Percentiles rank a stretch among this genome's conserved stretches.
These are phyloP conservation scores for Plebejus argus DNA, from an alignment of 2,888 invertebrate species.

Conservation along the genomic window DNA sequence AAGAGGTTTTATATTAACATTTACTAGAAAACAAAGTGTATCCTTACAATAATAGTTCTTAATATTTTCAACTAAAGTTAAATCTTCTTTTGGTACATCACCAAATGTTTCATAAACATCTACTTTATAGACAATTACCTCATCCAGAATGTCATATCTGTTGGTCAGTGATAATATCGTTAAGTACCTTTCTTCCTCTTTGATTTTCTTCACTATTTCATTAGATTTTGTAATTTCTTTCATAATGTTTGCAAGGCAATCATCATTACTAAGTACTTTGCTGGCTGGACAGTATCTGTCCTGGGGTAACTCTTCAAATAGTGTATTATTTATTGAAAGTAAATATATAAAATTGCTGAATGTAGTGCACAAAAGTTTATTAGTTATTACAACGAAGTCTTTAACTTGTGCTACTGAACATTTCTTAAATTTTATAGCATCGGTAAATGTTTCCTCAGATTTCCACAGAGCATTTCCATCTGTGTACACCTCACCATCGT, in stretches of 20 bases:
- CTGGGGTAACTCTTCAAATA: slow-evolving; percentile 46
- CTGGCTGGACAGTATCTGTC: slow-evolving; percentile 54
- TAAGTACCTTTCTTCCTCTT: slow-evolving; percentile 57
- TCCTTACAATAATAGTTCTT: slow-evolving; percentile 55
- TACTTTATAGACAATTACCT: slow-evolving; percentile 50
- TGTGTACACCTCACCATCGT: slow-evolving; percentile 57
- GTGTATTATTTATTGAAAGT: slow-evolving; percentile 52
- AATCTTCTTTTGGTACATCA: slow-evolving; percentile 52
- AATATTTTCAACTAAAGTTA: slow-evolving; percentile 53
- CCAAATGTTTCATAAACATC: slow-evolving; percentile 59
- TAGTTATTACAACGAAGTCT: slow-evolving; percentile 56
- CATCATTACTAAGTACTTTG: slow-evolving; percentile 54
- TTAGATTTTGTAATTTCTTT: slow-evolving; percentile 56
- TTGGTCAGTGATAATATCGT: slow-evolving; percentile 62
- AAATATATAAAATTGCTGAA: slow-evolving; percentile 59
- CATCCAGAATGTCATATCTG: slow-evolving; percentile 60
- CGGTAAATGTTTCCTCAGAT: slow-evolving; percentile 51
- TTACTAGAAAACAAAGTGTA: slow-evolving; percentile 53
- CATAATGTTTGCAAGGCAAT: slow-evolving; percentile 56
- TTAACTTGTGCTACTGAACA: slow-evolving; percentile 57
- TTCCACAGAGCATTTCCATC: slow-evolving; percentile 67
- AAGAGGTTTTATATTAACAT: slow-evolving; percentile 48
- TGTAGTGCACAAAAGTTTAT: slow-evolving; percentile 63
- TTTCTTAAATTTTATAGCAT: slow-evolving; percentile 52
- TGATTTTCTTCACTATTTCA: slow-evolving; percentile 50